Evolutionary conservation across 2,888 invertebrate species (phyloP), one percentile per base, ranked within the genome.

Genomic region (Stenoptilia bipunctidactyla): DNA sequence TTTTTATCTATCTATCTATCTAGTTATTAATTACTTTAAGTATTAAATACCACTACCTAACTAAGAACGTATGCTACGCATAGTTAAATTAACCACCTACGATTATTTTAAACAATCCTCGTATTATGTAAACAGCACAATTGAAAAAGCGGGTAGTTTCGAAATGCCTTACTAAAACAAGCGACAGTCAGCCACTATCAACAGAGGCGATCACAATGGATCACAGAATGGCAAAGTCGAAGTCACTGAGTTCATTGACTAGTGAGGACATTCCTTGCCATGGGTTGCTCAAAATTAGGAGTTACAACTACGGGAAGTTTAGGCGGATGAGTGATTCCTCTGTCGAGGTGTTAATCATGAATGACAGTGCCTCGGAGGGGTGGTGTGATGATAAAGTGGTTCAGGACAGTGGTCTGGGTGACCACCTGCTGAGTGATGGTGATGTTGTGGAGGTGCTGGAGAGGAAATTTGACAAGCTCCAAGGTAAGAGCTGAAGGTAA

Each of bases 381-480:
- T 10, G 13, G 20, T 36, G 27, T 15, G 33, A 34, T 14, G 25
- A 33, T 27, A 44, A 20, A 5, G 15, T 20, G 20, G 20, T 3
- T 8, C 20, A 5, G 20, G 20, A 20, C 8, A 20, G 20, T 20
- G 20, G 20, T 3, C 20, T 20, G 4, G 20, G 20, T 5, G 8
- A 20, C 20, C 20, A 20, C 4, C 20, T 20, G 20, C 20, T 5
- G 3, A 3, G 35, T 10, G 56, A 58, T 5, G 47, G 44, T 4
- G 66, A 61, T n/a, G 42, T 50, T 27, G 40, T 72, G 1, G 40
- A 45, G 0, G 50, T 53, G 5, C 48, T 76, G 47, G 76, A 76
- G 37, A 51, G 55, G 41, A 77, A 76, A 49, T 65, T 76, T 20
- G 73, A 74, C 45, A 56, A 55, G 4, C 44, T 76, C 15, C 66